Percentiles rank a stretch among this genome's conserved stretches.
Evolutionary conservation across 2,113 vertebrate species (phyloP).

Genomic region (Bos indicus): DNA sequence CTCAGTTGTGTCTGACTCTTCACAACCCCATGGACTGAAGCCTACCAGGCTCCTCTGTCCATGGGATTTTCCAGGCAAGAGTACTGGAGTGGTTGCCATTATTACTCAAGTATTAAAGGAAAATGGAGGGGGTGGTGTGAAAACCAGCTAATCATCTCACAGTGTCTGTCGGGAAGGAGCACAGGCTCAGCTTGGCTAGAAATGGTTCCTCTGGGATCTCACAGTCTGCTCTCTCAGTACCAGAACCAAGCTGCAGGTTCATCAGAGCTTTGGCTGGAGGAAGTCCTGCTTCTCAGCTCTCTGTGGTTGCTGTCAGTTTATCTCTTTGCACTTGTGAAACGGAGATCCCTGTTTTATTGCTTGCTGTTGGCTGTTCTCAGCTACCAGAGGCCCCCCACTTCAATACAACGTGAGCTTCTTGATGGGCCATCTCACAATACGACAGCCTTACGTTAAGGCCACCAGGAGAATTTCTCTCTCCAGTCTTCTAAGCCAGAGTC

Average conservation of each 20-base stretch:
- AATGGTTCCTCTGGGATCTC: neutral
- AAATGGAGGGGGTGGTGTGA: neutral
- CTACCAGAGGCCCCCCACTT: neutral
- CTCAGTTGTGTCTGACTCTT: too few species aligned
- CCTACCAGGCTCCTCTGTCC: too few species aligned
- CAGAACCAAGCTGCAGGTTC: neutral
- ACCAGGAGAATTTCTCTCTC: neutral
- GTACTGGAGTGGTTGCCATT: too few species aligned
- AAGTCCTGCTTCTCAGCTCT: neutral
- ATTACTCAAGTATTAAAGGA: neutral
- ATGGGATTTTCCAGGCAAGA: too few species aligned
- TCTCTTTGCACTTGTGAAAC: neutral
- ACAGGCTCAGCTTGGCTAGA: neutral
- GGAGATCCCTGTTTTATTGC: neutral
- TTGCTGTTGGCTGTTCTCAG: neutral
- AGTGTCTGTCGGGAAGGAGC: neutral
- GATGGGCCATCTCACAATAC: neutral
- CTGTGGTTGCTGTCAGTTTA: too few species aligned
- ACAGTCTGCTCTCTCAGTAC: neutral
- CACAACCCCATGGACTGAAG: too few species aligned
- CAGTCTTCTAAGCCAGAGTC: neutral
- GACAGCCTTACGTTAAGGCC: neutral
- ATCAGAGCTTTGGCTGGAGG: neutral
- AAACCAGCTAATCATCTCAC: neutral
- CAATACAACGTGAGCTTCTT: neutral